phyloP scores from a whole-genome alignment of 64 coral and sea anemone species.

The Porites australiensis region DNA sequence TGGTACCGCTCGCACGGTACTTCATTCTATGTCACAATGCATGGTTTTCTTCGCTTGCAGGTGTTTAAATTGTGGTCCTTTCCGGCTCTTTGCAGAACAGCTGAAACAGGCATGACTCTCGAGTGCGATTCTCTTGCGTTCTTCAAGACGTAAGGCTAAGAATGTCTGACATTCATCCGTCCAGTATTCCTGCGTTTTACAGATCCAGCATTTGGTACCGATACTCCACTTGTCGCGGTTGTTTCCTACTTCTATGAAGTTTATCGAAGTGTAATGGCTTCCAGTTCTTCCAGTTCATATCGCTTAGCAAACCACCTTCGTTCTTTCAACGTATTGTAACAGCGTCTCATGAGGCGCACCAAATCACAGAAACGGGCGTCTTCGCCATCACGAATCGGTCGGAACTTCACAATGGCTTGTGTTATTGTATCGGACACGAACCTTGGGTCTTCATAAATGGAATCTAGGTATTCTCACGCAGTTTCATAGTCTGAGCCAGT shows the following conservation, averaged over 20 bases:
- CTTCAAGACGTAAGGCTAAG: neutral
- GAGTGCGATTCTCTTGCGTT: slow-evolving; percentile 13
- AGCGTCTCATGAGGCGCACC: slow-evolving; percentile 45
- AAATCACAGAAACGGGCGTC: slow-evolving; percentile 52
- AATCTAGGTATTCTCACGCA: neutral
- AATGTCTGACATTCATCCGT: slow-evolving; percentile 44
- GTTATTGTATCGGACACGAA: slow-evolving; percentile 29
- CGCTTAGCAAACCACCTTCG: too few species aligned
- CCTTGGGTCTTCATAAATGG: slow-evolving; percentile 8
- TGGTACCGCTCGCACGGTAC: slow-evolving; percentile 35
- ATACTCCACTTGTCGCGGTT: too few species aligned
- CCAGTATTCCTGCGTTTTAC: slow-evolving; percentile 23
- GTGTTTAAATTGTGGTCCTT: slow-evolving; percentile 33
- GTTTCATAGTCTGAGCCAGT: neutral
- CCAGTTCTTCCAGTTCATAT: too few species aligned
- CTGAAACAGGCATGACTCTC: slow-evolving; percentile 57
- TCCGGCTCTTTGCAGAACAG: too few species aligned
- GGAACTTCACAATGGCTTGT: slow-evolving; percentile 41
- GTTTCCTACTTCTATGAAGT: too few species aligned
- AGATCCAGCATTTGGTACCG: slow-evolving; percentile 57
- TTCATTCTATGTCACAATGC: neutral
- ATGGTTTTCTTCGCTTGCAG: slow-evolving; percentile 31
- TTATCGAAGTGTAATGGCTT: too few species aligned
- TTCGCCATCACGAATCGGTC: slow-evolving; percentile 28
- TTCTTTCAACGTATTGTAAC: neutral